Conservation (phyloP, 2,113 vertebrate species). For the Psammodynastes pulverulentus region DNA sequence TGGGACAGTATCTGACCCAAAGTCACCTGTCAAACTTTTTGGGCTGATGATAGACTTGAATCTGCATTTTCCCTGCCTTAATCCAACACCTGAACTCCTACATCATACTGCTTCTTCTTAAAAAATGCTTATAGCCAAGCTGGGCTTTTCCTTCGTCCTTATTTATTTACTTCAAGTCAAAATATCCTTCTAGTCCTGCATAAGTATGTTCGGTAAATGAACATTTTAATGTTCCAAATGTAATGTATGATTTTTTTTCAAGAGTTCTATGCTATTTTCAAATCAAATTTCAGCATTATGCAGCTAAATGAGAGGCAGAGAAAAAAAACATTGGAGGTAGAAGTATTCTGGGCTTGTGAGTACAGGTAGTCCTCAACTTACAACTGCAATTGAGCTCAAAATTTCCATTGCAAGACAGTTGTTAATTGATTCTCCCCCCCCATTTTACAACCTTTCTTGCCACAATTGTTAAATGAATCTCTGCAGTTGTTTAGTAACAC, state of each 20-base stretch:
- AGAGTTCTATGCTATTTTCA: neutral
- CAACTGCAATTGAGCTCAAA: too few species aligned
- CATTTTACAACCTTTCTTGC: too few species aligned
- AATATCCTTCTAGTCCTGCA: neutral
- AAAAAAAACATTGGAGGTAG: neutral
- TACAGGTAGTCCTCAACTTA: too few species aligned
- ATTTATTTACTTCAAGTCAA: neutral
- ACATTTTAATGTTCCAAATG: neutral
- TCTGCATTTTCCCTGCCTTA: neutral
- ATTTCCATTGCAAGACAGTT: too few species aligned
- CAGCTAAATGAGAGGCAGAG: neutral
- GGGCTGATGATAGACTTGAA: neutral
- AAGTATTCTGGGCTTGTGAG: neutral
- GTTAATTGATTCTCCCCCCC: too few species aligned
- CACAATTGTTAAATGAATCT: neutral
- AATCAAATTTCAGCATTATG: neutral
- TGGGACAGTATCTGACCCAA: neutral
- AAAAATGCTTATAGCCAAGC: neutral
- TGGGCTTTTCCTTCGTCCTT: neutral
- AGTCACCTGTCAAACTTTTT: neutral
- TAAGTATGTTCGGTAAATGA: neutral
- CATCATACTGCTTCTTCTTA: neutral
- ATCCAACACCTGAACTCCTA: neutral
- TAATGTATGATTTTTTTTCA: neutral
- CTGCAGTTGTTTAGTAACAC: neutral